phyloP scores from a whole-genome alignment of 2,113 vertebrate species.

The Beaufortia kweichowensis region DNA sequence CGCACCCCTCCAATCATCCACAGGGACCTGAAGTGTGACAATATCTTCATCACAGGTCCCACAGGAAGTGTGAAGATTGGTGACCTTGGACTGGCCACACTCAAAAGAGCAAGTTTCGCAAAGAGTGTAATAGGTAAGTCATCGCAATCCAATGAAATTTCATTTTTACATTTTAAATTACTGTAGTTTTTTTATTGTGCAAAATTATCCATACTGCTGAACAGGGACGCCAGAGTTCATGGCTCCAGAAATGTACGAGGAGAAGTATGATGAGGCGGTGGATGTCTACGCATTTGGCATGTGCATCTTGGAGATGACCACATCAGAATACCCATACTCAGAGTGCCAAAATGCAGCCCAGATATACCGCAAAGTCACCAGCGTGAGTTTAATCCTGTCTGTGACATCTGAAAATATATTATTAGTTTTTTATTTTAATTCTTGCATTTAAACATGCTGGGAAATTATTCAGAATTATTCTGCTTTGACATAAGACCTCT shows the following conservation, averaged over 20 bases:
- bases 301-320: conserved; percentile 99
- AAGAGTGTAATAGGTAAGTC: conserved; percentile 93
- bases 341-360: conserved; percentile 98
- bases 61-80: conserved; percentile 96
- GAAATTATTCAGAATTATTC: neutral
- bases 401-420: neutral
- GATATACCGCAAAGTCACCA: conserved; percentile 99
- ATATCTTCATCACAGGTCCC: conserved; percentile 98
- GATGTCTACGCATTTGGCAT: conserved; percentile 98
- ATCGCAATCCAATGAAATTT: neutral
- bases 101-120: conserved; percentile 96
- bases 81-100: conserved; percentile 92
- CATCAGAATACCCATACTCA: conserved; percentile 95
- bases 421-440: too few species aligned
- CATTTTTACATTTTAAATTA: neutral
- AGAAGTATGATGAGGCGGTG: conserved; percentile 95
- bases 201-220: neutral
- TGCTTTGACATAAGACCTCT: too few species aligned
- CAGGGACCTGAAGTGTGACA: conserved; percentile 97
- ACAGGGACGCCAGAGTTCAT: conserved; percentile 98
- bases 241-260: conserved; percentile 98
- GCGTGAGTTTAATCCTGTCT: conserved; percentile 75
- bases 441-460: neutral
- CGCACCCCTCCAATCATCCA: conserved; percentile 95
- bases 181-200: too few species aligned